phyloP scores from a whole-genome alignment of 2,113 vertebrate species.

The Phocoena sinus region DNA sequence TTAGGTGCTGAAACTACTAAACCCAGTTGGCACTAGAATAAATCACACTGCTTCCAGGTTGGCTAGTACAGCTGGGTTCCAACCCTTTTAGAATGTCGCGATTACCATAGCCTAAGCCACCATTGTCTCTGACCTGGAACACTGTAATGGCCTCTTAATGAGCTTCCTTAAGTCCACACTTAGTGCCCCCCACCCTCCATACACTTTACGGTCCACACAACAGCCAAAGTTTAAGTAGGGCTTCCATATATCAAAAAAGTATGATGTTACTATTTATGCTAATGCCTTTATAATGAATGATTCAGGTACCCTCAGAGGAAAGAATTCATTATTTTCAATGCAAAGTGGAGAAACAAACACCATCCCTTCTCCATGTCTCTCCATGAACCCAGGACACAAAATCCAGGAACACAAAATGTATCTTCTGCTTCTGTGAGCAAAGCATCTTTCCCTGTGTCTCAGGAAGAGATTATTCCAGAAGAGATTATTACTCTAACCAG shows the following conservation, averaged over 20 bases:
- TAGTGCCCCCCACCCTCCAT: neutral
- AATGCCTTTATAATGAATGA: neutral
- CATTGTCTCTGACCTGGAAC: neutral
- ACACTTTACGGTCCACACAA: neutral
- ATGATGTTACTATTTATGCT: neutral
- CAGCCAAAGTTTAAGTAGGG: neutral
- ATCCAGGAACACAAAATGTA: neutral
- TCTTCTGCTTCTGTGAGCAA: neutral
- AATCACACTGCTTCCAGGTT: neutral
- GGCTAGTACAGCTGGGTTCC: neutral
- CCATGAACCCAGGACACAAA: neutral
- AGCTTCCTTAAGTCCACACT: neutral
- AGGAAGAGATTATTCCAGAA: neutral
- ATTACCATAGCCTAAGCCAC: neutral
- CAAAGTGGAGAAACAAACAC: neutral
- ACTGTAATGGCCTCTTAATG: neutral
- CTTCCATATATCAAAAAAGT: neutral
- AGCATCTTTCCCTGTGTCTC: neutral
- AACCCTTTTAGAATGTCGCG: neutral
- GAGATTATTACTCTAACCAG: neutral
- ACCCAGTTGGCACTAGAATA: neutral
- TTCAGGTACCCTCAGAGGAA: neutral
- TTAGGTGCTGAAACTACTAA: neutral
- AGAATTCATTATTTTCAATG: neutral
- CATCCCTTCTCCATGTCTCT: neutral